Base-by-base conservation (phyloP, 2,797 vertebrate genomes). In the Cercopithecus petaurista region DNA sequence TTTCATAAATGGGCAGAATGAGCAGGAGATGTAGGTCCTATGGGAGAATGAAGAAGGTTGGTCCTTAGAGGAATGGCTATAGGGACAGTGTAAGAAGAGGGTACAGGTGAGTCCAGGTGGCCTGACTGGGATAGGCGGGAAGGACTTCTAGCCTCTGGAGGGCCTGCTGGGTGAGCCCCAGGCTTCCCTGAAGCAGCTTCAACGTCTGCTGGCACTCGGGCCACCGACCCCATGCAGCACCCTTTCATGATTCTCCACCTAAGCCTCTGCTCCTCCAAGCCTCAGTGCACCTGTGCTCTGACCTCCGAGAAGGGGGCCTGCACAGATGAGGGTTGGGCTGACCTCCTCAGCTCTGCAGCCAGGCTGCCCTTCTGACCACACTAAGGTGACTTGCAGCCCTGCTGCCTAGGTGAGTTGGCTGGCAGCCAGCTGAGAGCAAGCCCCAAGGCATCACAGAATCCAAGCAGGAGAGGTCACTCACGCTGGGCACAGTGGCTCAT, bases 1-100 rank as follows among this genome's bases (percentile, higher is more conserved):
- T 96, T 91, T 96, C 79, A 86, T 39, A 95, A 64, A 82, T 26
- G 28, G 52, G 41, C 82, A 95, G 79, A 93, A 87, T n/a, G 43
- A 94, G n/a, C 59, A 59, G 70, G 89, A 73, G 57, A 86, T 4
- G 8, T 21, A 9, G 33, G 59, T 67, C 26, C 64, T 59, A 24
- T 61, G 39, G 87, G 61, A 85, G 73, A 72, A 82, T 19, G 39
- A 79, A 26, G 28, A 89, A 39, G 48, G 14, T 48, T 50, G 39
- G 26, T 5, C 6, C 70, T 73, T 50, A 28, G 11, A 73, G 64
- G 36, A 19, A 73, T 14, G 43, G 50, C 21, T 43, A 1, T 3
- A 79, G 7, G 19, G 64, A 73, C 7, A 1, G 4, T 26, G 17
- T 26, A 46, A 33, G n/a, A 15, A 86, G 72, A 91, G 24, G 39